phyloP scores from a whole-genome alignment of 2,888 invertebrate species.

The Cecidostiba fungosa region DNA sequence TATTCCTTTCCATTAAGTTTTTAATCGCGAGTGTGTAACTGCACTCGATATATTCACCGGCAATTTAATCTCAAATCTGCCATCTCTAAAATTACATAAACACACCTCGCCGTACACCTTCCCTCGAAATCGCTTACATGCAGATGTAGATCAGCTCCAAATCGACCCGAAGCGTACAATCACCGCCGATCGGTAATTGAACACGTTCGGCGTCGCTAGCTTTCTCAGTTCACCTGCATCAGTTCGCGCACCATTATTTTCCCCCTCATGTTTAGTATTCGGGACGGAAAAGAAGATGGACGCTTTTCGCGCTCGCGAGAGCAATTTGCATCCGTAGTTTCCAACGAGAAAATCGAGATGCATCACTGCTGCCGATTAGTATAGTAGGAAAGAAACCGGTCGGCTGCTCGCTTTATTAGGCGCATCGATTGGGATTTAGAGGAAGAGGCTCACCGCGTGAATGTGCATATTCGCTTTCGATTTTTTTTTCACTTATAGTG shows the following conservation, averaged over 20 bases:
- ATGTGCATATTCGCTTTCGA: neutral
- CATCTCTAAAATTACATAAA: neutral
- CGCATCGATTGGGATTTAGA: neutral
- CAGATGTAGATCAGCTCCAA: neutral
- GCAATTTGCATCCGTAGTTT: neutral
- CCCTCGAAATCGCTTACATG: neutral
- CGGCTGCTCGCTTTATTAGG: slow-evolving; percentile 12
- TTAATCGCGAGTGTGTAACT: too few species aligned
- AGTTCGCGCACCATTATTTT: neutral
- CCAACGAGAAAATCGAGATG: neutral
- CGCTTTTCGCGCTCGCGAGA: neutral
- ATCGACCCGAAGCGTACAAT: neutral
- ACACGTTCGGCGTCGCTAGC: slow-evolving; percentile 20
- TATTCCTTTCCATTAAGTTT: too few species aligned
- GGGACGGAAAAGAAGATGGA: neutral
- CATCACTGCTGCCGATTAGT: neutral
- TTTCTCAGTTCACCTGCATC: slow-evolving; percentile 20
- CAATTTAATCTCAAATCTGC: neutral
- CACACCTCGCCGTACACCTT: neutral
- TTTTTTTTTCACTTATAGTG: neutral
- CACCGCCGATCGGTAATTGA: neutral
- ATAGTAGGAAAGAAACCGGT: neutral
- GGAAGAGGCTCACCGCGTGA: neutral
- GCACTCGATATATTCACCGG: neutral
- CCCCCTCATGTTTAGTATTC: neutral